Base-by-base conservation (phyloP, 2,113 vertebrate species). In the Percopsis transmontana region DNA sequence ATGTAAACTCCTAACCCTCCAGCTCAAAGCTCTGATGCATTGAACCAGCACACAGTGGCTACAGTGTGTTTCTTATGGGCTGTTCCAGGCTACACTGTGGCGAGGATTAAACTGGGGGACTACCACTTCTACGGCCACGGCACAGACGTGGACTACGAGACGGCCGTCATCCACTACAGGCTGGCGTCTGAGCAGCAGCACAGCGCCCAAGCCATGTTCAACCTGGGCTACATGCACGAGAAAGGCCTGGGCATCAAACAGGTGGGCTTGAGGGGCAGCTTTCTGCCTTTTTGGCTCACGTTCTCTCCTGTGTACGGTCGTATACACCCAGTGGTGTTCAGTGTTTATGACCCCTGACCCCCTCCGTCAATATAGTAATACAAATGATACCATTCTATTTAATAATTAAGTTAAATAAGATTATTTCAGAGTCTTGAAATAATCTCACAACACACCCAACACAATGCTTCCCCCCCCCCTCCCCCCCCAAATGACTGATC, bases 111-210 rank as follows among this genome's bases (percentile, higher is more conserved):
- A 79, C 94, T 99, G 16, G 97, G 97, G 3, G 97, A 99, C 90
- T 99, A 99, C 84, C 97, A 99, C 86, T 99, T 96, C 89, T 99
- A 99, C 38, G 97, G 97, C 1, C 95, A 95, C 20, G 97, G 97
- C 12, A 99, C 97, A 0, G 97, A 98, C 6, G 94, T 98, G 51
- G 97, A 99, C 84, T 99, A 99, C 0, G 97, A 99, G 91, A 98
- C 95, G 0, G 97, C 97, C 0, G 96, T 98, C 67, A 97, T 98
- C 84, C 97, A 99, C 86, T 99, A 99, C 70, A 93, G 97, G 1
- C 91, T 99, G 59, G 97, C 97, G 0, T 96, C 97, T 1, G 97
- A 99, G 83, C 97, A 99, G 59, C 97, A 99, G 53, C 96, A 99
- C 86, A 98, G 96, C 0, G 97, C 97, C 0, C 97, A 99, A 80